A percentile compares a stretch with the other conserved stretches of the same genome.
Conservation (phyloP, 2,113 vertebrate genomes). For the Nannospalax galili region DNA sequence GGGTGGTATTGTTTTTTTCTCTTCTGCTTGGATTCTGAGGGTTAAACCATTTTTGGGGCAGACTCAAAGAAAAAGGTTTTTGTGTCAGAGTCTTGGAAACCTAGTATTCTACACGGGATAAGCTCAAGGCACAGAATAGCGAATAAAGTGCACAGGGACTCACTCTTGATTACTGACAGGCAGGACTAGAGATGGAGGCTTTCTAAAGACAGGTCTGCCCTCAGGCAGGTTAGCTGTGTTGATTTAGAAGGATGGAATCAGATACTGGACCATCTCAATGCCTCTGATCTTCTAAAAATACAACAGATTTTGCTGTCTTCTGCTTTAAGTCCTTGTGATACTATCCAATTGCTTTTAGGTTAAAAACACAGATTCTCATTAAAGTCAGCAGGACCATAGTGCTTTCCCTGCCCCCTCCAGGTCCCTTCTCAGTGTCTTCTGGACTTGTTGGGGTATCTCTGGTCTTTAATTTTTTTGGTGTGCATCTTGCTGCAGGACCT, state of each 20-base stretch:
- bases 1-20: neutral
- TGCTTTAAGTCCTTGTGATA: neutral
- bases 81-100: neutral
- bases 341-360: neutral
- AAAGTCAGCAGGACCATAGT: neutral
- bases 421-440: neutral
- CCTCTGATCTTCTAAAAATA: neutral
- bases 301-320: neutral
- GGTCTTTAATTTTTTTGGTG: neutral
- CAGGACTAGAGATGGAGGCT: neutral
- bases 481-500: neutral
- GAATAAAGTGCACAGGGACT: neutral
- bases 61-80: neutral
- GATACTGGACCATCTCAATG: neutral
- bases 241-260: constrained; percentile 6
- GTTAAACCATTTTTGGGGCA: neutral
- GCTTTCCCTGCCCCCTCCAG: neutral
- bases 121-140: neutral
- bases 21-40: neutral
- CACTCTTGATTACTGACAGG: neutral
- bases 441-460: neutral
- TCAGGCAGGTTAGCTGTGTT: constrained; percentile 21
- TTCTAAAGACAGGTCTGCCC: neutral
- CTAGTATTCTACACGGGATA: neutral
- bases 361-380: neutral